Evolutionary conservation across 1,140 invertebrate species (phyloP).

Genomic region (Metaphire vulgaris): DNA sequence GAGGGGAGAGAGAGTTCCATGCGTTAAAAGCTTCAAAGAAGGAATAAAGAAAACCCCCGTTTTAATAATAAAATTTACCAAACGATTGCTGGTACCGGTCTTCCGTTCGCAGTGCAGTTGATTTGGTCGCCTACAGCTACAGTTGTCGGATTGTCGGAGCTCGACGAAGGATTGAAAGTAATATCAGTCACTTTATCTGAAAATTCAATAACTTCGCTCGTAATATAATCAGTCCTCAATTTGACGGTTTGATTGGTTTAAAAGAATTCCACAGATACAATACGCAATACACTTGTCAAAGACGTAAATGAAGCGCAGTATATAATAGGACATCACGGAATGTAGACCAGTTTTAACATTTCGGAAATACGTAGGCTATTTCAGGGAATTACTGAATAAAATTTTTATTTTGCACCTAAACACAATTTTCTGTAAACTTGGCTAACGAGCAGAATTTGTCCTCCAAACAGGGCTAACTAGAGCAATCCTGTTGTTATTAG

Average conservation of each 20-base stretch:
- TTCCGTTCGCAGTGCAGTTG: not conserved
- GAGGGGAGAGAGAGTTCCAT: no score
- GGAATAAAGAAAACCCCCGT: not conserved
- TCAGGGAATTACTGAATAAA: no score
- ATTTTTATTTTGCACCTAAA: no score
- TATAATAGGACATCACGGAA: not conserved
- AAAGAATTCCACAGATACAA: not conserved
- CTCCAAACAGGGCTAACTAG: no score
- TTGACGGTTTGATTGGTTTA: not conserved
- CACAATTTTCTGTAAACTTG: no score
- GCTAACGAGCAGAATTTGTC: no score
- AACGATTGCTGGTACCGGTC: not conserved
- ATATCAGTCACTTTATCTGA: not conserved
- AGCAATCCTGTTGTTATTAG: no score
- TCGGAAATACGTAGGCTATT: no score
- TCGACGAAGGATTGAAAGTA: not conserved
- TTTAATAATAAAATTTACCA: not conserved
- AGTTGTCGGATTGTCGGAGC: not conserved
- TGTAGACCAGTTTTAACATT: not conserved
- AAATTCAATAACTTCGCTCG: no score
- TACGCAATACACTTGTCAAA: not conserved
- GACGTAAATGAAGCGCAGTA: not conserved
- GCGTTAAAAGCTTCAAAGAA: not conserved
- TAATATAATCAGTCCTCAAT: not conserved
- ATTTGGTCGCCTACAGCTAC: not conserved